Base-by-base conservation (phyloP, 92 coral and sea anemone species). In the Galaxea fascicularis region DNA sequence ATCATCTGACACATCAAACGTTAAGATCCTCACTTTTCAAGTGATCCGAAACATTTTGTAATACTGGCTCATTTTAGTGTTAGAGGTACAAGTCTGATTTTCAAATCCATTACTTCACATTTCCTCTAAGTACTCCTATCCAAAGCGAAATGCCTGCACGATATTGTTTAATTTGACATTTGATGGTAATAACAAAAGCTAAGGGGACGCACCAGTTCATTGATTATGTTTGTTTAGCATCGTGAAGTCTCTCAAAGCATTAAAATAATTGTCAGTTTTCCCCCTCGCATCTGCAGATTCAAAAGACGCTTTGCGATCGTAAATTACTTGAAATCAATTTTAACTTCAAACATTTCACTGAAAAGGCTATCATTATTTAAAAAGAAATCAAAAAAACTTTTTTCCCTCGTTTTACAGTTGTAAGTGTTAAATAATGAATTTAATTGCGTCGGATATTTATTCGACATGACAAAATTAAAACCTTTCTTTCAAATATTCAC, bases 381-480 rank as follows among this genome's bases (percentile, higher is more conserved):
- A 60, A 13, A 71, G 26, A 54, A 63, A 82, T 35, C 71, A 71
- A 71, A 82, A 41, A 14, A 17, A 54, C 60, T n/a, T n/a, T 72
- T 57, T 9, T 54, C 78, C 27, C 67, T 27, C 75, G 24, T 70
- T 82, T 82, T 68, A 69, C 67, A 56, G 78, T 54, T 71, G 70
- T 28, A 58, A 82, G 86, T 69, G 71, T 44, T 58, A 63, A 83
- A 75, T 70, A 83, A 63, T 74, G 74, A 59, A 54, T 64, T 64
- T 80, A 91, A 91, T 88, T 68, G 92, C 70, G 72, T 31, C 73
- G 71, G 84, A 81, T 91, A 91, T 91, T 88, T 88, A 85, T 85
- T 90, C 79, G 92, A 63, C 81, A 75, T 80, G 89, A 87, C 90
- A 58, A 91, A 91, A 88, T 91, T 85, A 91, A 83, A 81, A 65